A percentile compares a stretch with the other conserved stretches of the same genome.
Conservation (phyloP, 35 echinoderm and acorn worm species). For the Chiridota heheva region DNA sequence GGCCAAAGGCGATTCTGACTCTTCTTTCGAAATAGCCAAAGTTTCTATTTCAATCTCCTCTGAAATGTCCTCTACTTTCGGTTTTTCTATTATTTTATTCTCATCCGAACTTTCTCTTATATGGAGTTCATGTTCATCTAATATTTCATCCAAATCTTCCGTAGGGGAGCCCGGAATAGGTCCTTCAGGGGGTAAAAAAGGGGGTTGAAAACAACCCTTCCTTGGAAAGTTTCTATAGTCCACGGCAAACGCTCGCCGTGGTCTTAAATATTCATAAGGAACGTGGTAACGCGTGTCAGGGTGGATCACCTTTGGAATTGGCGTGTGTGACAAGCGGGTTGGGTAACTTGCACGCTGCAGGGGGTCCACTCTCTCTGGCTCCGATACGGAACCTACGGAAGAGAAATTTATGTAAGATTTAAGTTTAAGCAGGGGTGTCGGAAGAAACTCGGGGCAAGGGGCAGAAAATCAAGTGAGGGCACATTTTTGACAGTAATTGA, state of each 20-base stretch:
- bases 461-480: background rate
- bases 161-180: background rate
- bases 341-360: background rate
- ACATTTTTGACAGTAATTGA: background rate
- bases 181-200: background rate
- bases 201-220: conserved; percentile 31
- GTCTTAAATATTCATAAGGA: conserved; percentile 38
- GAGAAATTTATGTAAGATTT: background rate
- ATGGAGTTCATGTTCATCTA: conserved; percentile 2
- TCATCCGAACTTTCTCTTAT: conserved; percentile 27
- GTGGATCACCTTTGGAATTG: conserved; percentile 50
- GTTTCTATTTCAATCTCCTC: conserved; percentile 35
- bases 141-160: background rate
- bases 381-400: conserved; percentile 57
- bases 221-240: conserved; percentile 15
- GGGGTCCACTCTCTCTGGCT: conserved; percentile 56
- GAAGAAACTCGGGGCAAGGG: background rate
- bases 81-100: conserved; percentile 2
- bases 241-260: background rate
- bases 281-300: conserved; percentile 51
- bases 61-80: conserved; percentile 12
- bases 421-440: background rate
- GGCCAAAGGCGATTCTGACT: background rate
- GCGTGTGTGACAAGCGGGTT: conserved; percentile 21
- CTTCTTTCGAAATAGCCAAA: background rate